A percentile compares a stretch with the other conserved stretches of the same genome.
phyloP scores from a whole-genome alignment of 2,888 invertebrate genomes.

The Caenorhabditis panamensis region DNA sequence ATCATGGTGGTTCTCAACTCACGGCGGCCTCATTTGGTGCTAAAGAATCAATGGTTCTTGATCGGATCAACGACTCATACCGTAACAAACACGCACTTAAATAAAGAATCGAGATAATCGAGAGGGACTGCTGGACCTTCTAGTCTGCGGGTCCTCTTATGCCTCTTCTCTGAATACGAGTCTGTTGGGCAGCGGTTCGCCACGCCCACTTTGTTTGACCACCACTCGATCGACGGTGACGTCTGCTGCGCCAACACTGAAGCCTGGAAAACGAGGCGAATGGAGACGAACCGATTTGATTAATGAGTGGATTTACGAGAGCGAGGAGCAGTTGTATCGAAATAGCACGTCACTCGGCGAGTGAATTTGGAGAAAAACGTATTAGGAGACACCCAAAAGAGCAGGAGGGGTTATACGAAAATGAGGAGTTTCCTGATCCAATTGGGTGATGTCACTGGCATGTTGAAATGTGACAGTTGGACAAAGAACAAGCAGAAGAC shows the following conservation, averaged over 20 bases:
- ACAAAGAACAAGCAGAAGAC: not conserved
- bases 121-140: slow-evolving; percentile 4
- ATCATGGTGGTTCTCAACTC: slow-evolving; percentile 34
- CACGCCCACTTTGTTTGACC: slow-evolving; percentile 55
- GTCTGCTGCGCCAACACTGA: slow-evolving; percentile 47
- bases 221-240: slow-evolving; percentile 51
- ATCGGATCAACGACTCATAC: slow-evolving; percentile 2
- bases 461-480: slow-evolving; percentile 1
- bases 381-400: not conserved
- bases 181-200: slow-evolving; percentile 45
- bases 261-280: slow-evolving; percentile 20
- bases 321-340: slow-evolving; percentile 7
- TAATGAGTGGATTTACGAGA: slow-evolving; percentile 34
- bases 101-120: not conserved
- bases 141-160: slow-evolving; percentile 8
- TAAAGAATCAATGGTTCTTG: slow-evolving; percentile 8
- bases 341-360: slow-evolving; percentile 26
- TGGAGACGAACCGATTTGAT: slow-evolving; percentile 35
- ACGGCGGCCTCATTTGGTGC: slow-evolving; percentile 61
- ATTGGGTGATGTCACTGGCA: not conserved
- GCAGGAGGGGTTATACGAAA: not conserved
- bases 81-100: slow-evolving; percentile 28
- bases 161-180: not conserved
- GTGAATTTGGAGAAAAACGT: slow-evolving; percentile 13
- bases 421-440: slow-evolving; percentile 3